These are phyloP conservation scores for Anorthoa munda DNA, from an alignment of 2,888 invertebrate species.

Conservation along the genomic window DNA sequence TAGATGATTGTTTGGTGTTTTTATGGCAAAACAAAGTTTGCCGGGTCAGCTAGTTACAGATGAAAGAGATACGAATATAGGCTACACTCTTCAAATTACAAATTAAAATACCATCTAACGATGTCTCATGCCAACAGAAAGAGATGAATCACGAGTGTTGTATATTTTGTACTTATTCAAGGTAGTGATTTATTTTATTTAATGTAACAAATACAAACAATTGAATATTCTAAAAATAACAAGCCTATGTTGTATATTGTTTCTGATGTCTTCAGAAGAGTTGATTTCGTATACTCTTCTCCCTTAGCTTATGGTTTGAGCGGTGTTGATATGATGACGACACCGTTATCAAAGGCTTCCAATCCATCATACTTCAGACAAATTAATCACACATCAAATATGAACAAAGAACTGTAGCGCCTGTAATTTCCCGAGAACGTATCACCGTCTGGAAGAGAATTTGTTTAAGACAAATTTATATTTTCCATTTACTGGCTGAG, in stretches of 20 bases:
- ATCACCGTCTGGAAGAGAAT: constrained; percentile 76
- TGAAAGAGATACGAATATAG: constrained; percentile 21
- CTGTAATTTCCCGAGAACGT: constrained; percentile 77
- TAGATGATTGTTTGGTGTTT: too few relatives aligned
- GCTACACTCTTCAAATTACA: constrained; percentile 10
- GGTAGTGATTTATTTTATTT: too few relatives aligned
- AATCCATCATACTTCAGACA: constrained; percentile 11
- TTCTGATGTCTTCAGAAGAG: constrained; percentile 11
- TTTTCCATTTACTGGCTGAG: constrained; percentile 81
- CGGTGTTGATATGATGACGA: constrained; percentile 14
- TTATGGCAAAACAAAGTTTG: too few relatives aligned
- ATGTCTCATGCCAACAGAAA: constrained; percentile 16
- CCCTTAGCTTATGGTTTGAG: constrained; percentile 10
- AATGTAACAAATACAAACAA: too few relatives aligned
- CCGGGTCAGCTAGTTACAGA: too few relatives aligned
- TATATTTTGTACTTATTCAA: not conserved
- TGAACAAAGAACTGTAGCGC: constrained; percentile 65
- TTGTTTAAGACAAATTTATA: constrained; percentile 82
- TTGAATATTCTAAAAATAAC: too few relatives aligned
- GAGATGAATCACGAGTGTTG: constrained; percentile 9
- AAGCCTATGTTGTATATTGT: not conserved
- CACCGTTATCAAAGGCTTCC: constrained; percentile 12
- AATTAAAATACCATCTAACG: constrained; percentile 28
- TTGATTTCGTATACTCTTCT: constrained; percentile 5
- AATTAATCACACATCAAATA: constrained; percentile 57